Conservation (phyloP, 2,888 invertebrate species). For the Nomada ruficornis region DNA sequence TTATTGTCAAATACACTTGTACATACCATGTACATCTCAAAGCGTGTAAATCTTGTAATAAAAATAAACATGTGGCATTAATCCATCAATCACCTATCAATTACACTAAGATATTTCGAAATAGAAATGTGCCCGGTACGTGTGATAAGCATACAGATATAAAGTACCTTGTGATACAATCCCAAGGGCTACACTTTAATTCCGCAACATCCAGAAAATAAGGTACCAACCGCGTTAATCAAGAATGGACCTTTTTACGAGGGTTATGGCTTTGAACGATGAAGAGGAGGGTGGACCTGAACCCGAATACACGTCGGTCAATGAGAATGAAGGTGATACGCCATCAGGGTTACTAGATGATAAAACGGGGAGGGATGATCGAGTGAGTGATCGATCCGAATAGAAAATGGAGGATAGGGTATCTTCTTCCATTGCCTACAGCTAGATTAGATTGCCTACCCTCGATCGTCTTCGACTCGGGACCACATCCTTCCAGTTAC, state of each 20-base stretch:
- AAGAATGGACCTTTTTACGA: slow-evolving; percentile 74
- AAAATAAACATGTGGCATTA: neutral
- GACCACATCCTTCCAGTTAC: slow-evolving; percentile 56
- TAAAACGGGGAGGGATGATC: slow-evolving; percentile 74
- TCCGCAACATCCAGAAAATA: slow-evolving; percentile 7
- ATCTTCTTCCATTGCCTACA: slow-evolving; percentile 73
- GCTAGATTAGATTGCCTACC: slow-evolving; percentile 81
- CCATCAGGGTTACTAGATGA: slow-evolving; percentile 59
- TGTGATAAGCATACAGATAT: neutral
- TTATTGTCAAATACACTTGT: too few species aligned
- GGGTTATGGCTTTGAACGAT: slow-evolving; percentile 48
- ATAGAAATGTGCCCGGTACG: neutral
- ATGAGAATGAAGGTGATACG: slow-evolving; percentile 49
- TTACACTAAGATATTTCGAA: neutral
- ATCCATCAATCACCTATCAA: neutral
- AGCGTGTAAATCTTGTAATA: too few species aligned
- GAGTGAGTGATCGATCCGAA: slow-evolving; percentile 77
- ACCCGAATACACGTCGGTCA: slow-evolving; percentile 42
- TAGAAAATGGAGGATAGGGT: slow-evolving; percentile 63
- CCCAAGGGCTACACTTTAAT: neutral
- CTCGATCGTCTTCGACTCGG: slow-evolving; percentile 63
- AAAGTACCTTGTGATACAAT: neutral
- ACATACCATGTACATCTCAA: too few species aligned
- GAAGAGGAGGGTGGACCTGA: slow-evolving; percentile 38
- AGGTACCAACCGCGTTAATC: slow-evolving; percentile 69